A percentile compares a stretch with the other conserved stretches of the same genome.
These are phyloP conservation scores for Carapus acus DNA, from an alignment of 2,797 vertebrate genomes.

Conservation along the genomic window DNA sequence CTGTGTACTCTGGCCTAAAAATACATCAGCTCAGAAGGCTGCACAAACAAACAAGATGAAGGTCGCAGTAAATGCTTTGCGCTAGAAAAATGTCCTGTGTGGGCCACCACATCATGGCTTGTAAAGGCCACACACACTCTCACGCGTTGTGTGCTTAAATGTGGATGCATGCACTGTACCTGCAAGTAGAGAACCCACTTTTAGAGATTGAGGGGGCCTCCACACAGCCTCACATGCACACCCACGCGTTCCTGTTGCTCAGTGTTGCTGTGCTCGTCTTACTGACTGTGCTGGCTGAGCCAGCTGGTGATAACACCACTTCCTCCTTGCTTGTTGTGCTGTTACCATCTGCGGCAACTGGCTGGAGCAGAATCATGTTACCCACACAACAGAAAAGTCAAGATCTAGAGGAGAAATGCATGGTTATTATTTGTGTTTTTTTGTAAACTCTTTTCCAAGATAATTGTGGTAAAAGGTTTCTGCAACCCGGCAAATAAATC, in stretches of 20 bases:
- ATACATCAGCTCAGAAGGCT: constrained; percentile 45
- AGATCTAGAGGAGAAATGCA: constrained; percentile 40
- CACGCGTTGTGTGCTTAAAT: constrained; percentile 20
- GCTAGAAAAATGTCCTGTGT: constrained; percentile 42
- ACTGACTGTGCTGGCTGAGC: constrained; percentile 19
- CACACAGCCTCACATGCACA: constrained; percentile 39
- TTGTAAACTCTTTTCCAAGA: too few relatives aligned
- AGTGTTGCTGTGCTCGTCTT: constrained; percentile 33
- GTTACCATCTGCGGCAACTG: constrained; percentile 62
- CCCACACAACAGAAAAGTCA: constrained; percentile 57
- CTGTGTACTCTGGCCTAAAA: constrained; percentile 42
- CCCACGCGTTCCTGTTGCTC: constrained; percentile 62
- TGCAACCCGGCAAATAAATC: background rate
- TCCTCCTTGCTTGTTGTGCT: constrained; percentile 61
- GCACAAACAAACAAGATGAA: constrained; percentile 54
- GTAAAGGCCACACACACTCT: constrained; percentile 39
- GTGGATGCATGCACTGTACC: constrained; percentile 19
- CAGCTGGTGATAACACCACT: constrained; percentile 68
- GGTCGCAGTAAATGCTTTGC: constrained; percentile 46
- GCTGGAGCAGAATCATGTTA: constrained; percentile 54
- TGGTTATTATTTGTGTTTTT: background rate
- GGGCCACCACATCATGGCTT: constrained; percentile 30
- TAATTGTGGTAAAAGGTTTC: too few relatives aligned
- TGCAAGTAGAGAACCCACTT: constrained; percentile 32
- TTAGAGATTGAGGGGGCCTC: constrained; percentile 47